Evolutionary conservation across 2,888 invertebrate species (phyloP).

Genomic region (Acleris laterana): DNA sequence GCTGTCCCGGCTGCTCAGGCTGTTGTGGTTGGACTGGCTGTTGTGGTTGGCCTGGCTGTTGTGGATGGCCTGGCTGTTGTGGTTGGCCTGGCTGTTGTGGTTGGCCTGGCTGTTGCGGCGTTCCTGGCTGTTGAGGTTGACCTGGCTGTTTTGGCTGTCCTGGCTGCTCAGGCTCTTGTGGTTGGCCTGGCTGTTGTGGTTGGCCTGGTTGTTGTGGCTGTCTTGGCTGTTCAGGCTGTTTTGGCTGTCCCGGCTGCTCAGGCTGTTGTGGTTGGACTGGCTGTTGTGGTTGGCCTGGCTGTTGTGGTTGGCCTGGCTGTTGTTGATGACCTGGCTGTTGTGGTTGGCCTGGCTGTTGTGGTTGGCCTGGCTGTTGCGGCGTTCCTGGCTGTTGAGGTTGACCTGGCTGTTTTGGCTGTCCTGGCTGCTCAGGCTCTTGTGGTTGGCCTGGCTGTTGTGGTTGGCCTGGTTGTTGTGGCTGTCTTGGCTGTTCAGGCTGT

Average conservation of each 20-base stretch:
- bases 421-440: constrained; percentile 1
- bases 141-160: background rate
- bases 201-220: too few relatives aligned
- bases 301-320: background rate
- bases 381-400: background rate
- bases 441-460: constrained; percentile 10
- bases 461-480: constrained; percentile 9
- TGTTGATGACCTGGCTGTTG: background rate
- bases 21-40: too few relatives aligned
- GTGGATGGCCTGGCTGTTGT: background rate
- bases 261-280: constrained; percentile 1
- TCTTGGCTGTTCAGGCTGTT: background rate
- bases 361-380: background rate
- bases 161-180: constrained; percentile 8
- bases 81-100: constrained; percentile 4
- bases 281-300: constrained; percentile 2
- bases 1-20: too few relatives aligned
- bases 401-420: background rate
- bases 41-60: background rate
- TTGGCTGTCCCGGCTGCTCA: background rate
- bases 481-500: background rate
- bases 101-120: background rate
- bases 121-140: too few relatives aligned
- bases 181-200: background rate
- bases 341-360: constrained; percentile 1